Percentiles rank a stretch among this genome's conserved stretches.
These are phyloP conservation scores for Ylistrum balloti DNA, from an alignment of 1,140 invertebrate species.

Conservation along the genomic window DNA sequence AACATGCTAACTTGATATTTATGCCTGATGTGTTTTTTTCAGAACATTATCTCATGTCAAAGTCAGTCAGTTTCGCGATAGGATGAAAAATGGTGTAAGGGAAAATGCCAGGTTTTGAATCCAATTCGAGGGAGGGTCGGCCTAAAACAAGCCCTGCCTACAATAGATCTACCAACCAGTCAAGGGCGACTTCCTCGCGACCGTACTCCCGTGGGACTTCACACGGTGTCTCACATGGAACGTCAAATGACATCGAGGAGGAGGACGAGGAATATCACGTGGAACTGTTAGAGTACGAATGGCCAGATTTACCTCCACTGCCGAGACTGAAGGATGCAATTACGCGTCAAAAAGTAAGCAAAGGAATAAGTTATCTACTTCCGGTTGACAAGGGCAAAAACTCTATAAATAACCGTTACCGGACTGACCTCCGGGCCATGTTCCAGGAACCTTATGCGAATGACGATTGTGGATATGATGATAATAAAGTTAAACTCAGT, in stretches of 20 bases:
- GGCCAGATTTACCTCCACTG: conserved; percentile 78
- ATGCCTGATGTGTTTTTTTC: background rate
- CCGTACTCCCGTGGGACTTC: background rate
- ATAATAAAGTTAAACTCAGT: conserved; percentile 71
- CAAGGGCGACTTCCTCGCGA: background rate
- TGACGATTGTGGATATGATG: conserved; percentile 68
- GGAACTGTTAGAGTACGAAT: conserved; percentile 77
- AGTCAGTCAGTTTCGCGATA: background rate
- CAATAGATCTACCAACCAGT: background rate
- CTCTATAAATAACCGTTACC: conserved; percentile 76
- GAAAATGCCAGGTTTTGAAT: background rate
- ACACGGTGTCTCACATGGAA: background rate
- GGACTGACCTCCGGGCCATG: conserved; percentile 77
- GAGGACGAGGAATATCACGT: conserved; percentile 64
- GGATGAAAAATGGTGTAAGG: background rate
- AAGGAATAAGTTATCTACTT: conserved; percentile 77
- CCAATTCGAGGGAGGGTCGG: background rate
- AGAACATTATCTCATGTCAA: background rate
- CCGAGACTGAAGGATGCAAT: conserved; percentile 78
- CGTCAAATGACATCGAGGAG: conserved; percentile 43
- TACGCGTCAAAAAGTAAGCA: conserved; percentile 72
- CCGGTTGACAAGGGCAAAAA: conserved; percentile 77
- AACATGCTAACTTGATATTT: too few relatives aligned
- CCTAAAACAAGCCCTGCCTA: background rate
- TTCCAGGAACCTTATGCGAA: conserved; percentile 77